Evolutionary conservation across 2,113 vertebrate genomes (phyloP), one percentile per base, ranked within the genome.

Genomic region (Sturnira hondurensis): DNA sequence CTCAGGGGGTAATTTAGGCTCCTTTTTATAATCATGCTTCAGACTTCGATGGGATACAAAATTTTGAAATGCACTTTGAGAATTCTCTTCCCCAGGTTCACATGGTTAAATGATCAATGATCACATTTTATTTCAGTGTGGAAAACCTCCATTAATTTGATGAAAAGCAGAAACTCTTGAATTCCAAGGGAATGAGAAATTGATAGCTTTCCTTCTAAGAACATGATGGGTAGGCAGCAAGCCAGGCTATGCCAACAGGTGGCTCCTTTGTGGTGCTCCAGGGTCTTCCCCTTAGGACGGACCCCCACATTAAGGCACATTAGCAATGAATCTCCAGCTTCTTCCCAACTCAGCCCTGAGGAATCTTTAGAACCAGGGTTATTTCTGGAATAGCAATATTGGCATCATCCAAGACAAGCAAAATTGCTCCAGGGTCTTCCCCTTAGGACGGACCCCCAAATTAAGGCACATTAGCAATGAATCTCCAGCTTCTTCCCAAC

Each of bases 61-160:
- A 89, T 80, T 82, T 97, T 56, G 56, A 92, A 95, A 91, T 88
- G 67, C 14, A 58, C 65, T 92, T 90, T 91, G 88, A 94, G 90
- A 91, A 78, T 88, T 92, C 26, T 92, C 45, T 41, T 93, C 41
- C 38, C 87, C 47, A 65, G 47, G 92, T 52, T 90, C 70, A 56
- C 45, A 58, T 43, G 67, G 50, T 70, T 89, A 83, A 91, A 80
- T 89, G 68, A 89, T 61, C 81, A 73, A 81, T 92, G 77, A 90
- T 92, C 56, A 74, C 19, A 50, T 80, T 80, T 94, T 80, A 68
- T 65, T 65, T 81, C 43, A 63, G 3, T 8, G 33, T 61, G 26
- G 74, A 92, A 58, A 86, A 58, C 26, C 47, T 86, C 65, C 36
- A n/a, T 73, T 87, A 93, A 84, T 93, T n/a, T 93, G 89, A 86